Percentiles rank a stretch among this genome's conserved stretches.
Conservation (phyloP, 2,797 vertebrate genomes). For the Tiaroga cobitis region DNA sequence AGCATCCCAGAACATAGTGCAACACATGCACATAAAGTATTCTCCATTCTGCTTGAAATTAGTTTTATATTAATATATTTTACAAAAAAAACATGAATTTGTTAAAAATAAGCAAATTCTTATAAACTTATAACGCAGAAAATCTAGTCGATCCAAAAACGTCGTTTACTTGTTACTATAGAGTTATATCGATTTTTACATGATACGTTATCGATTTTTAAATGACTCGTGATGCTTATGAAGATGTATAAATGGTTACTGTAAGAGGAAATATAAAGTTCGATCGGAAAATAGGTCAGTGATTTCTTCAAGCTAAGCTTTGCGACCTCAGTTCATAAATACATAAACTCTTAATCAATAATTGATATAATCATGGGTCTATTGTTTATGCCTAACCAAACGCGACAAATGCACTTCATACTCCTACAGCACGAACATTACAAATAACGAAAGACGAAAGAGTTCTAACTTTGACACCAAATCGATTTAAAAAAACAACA, state of each 20-base stretch:
- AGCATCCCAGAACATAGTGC: neutral
- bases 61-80: neutral
- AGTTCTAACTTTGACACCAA: constrained; percentile 28
- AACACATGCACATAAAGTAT: neutral
- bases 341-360: constrained; percentile 48
- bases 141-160: neutral
- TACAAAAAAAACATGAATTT: neutral
- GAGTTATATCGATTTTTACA: constrained; percentile 14
- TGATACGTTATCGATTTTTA: constrained; percentile 13
- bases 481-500: constrained; percentile 3
- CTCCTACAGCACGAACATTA: neutral
- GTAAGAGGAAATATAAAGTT: constrained; percentile 30
- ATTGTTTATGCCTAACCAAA: constrained; percentile 50
- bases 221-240: neutral
- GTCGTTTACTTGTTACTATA: neutral
- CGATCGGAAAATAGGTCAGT: constrained; percentile 41
- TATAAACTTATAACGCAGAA: neutral
- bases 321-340: constrained; percentile 46
- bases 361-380: constrained; percentile 48
- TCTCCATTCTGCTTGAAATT: neutral
- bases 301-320: constrained; percentile 29
- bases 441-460: constrained; percentile 21
- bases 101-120: neutral
- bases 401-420: constrained; percentile 6
- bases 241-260: neutral